Conservation (phyloP, 2,797 vertebrate species). For the Acipenser transmontanus region DNA sequence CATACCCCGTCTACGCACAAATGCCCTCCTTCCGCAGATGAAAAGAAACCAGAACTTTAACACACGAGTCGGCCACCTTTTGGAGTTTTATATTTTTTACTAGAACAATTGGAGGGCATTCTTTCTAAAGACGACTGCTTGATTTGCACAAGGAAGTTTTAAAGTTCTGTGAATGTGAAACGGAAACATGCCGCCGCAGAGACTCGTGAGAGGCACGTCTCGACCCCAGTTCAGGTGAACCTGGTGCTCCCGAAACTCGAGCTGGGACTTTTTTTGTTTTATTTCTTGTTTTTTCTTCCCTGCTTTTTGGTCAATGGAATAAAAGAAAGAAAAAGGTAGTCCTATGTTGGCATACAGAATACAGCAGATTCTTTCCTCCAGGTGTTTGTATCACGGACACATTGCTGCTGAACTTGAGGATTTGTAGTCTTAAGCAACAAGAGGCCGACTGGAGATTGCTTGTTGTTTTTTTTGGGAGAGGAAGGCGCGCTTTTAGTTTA, state of each 20-base stretch:
- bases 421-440: conserved; percentile 36
- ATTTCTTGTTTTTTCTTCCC: not conserved
- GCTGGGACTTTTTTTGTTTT: conserved; percentile 49
- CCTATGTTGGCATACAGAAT: conserved; percentile 45
- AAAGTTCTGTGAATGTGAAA: conserved; percentile 94
- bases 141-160: conserved; percentile 98
- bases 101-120: conserved; percentile 88
- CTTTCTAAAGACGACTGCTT: conserved; percentile 98
- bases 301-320: conserved; percentile 31
- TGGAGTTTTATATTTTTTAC: conserved; percentile 83
- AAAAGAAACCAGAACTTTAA: conserved; percentile 50
- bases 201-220: conserved; percentile 51
- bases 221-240: conserved; percentile 62
- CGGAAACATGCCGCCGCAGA: conserved; percentile 52
- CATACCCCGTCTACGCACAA: conserved; percentile 87
- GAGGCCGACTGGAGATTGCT: not conserved
- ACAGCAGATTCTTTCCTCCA: conserved; percentile 34
- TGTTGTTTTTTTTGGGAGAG: not conserved
- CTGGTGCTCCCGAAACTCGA: conserved; percentile 79
- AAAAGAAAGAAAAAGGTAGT: conserved; percentile 27
- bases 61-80: conserved; percentile 62
- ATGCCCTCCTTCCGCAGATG: conserved; percentile 87
- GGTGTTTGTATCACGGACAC: conserved; percentile 42
- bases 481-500: too few species aligned
- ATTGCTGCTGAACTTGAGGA: conserved; percentile 51